phyloP scores from a whole-genome alignment of 2,113 vertebrate species.

The Leptobrachium leishanense region DNA sequence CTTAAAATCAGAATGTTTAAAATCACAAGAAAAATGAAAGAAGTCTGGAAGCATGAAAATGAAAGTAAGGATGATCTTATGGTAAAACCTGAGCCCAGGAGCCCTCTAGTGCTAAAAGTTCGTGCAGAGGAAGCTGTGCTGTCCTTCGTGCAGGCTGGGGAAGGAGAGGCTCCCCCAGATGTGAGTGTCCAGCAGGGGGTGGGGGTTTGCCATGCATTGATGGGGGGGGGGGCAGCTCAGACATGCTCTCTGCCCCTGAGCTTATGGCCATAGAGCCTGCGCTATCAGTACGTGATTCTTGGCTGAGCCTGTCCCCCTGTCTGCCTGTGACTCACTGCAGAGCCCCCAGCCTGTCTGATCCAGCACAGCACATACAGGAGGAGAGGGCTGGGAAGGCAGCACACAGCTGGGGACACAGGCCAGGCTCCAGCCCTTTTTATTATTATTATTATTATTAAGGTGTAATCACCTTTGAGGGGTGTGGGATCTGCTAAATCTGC shows the following conservation, averaged over 20 bases:
- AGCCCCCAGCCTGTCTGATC: conserved; percentile 7
- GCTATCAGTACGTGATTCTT: conserved; percentile 17
- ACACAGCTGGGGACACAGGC: neutral
- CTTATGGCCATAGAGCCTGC: conserved; percentile 24
- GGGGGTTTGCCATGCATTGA: neutral
- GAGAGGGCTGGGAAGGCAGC: neutral
- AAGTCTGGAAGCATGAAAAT: too few relatives aligned
- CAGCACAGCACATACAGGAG: neutral
- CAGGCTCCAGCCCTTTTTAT: neutral
- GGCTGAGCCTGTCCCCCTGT: conserved; percentile 9
- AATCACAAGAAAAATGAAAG: too few relatives aligned
- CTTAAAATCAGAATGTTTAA: too few relatives aligned
- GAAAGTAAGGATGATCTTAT: too few relatives aligned
- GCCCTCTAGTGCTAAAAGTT: conserved; percentile 2
- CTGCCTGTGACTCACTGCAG: conserved; percentile 9
- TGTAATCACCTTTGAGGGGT: conserved; percentile 45
- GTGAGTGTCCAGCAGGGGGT: neutral
- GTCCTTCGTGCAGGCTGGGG: neutral
- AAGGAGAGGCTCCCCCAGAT: neutral
- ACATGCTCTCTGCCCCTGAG: neutral
- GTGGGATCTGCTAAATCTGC: conserved; percentile 12
- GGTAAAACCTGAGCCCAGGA: neutral
- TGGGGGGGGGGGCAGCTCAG: neutral
- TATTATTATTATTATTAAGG: conserved; percentile 43
- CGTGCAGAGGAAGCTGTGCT: neutral